These are phyloP conservation scores for Luperina testacea DNA, from an alignment of 2,888 invertebrate species.

Conservation along the genomic window DNA sequence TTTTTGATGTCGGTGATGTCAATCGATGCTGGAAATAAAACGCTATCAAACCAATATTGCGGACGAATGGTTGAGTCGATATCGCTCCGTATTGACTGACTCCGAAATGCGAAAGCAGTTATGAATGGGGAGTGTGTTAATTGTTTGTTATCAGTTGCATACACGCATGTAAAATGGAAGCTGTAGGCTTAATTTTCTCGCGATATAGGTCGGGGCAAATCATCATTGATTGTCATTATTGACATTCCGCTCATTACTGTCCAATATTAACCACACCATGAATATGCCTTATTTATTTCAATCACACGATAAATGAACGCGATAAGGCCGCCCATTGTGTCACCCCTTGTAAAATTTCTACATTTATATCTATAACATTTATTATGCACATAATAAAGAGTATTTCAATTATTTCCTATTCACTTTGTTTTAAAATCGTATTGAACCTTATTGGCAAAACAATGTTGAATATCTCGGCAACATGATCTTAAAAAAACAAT, in stretches of 20 bases:
- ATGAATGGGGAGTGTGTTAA: constrained; percentile 54
- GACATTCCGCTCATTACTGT: neutral
- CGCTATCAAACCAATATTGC: constrained; percentile 63
- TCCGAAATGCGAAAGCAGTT: constrained; percentile 56
- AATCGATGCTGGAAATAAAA: constrained; percentile 59
- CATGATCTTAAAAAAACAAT: neutral
- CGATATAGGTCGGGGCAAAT: constrained; percentile 3
- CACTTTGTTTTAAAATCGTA: neutral
- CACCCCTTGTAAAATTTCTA: neutral
- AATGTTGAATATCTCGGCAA: neutral
- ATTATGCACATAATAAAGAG: neutral
- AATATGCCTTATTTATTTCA: neutral
- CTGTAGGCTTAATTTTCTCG: constrained; percentile 21
- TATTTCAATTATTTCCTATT: no score
- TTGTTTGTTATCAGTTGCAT: constrained; percentile 48
- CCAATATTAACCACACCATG: neutral
- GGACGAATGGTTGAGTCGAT: constrained; percentile 55
- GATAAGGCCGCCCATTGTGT: neutral
- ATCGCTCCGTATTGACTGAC: constrained; percentile 52
- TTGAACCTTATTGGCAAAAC: neutral
- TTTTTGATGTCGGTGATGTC: constrained; percentile 51
- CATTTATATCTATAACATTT: neutral
- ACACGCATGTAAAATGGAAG: constrained; percentile 35
- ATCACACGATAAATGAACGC: neutral
- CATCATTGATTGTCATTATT: constrained; percentile 1